A percentile compares a stretch with the other conserved stretches of the same genome.
Evolutionary conservation across 1,140 invertebrate species (phyloP).

Genomic region (Kradibia gibbosae): DNA sequence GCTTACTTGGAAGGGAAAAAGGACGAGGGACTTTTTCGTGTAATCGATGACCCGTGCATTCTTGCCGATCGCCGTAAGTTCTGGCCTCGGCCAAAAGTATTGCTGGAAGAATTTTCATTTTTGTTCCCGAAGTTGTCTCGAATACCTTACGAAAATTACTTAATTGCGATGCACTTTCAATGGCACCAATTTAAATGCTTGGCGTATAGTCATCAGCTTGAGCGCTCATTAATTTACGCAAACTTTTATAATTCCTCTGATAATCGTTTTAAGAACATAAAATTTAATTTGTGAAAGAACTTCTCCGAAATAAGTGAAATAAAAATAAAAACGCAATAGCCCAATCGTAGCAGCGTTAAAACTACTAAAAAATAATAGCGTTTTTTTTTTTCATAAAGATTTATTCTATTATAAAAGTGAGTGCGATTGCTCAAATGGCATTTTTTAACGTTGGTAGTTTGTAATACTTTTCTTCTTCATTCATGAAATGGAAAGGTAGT

Average conservation of each 20-base stretch:
- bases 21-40: neutral
- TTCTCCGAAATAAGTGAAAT: neutral
- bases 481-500: neutral
- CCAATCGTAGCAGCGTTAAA: neutral
- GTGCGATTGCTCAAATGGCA: slow-evolving; percentile 28
- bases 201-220: neutral
- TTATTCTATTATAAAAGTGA: neutral
- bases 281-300: slow-evolving; percentile 4
- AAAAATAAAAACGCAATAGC: neutral
- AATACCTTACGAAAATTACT: neutral
- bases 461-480: neutral
- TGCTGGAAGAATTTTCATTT: too few species aligned
- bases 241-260: neutral
- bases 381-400: slow-evolving; percentile 22
- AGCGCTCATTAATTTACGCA: neutral
- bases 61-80: neutral
- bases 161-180: neutral
- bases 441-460: slow-evolving; percentile 38
- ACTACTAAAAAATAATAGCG: slow-evolving; percentile 21
- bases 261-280: neutral
- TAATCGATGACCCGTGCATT: neutral
- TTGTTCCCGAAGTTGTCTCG: too few species aligned
- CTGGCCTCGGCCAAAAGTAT: neutral
- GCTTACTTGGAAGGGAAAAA: neutral
- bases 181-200: neutral